Evolutionary conservation across 2,888 invertebrate genomes (phyloP), one percentile per base, ranked within the genome.

Genomic region (Hermodice carunculata): DNA sequence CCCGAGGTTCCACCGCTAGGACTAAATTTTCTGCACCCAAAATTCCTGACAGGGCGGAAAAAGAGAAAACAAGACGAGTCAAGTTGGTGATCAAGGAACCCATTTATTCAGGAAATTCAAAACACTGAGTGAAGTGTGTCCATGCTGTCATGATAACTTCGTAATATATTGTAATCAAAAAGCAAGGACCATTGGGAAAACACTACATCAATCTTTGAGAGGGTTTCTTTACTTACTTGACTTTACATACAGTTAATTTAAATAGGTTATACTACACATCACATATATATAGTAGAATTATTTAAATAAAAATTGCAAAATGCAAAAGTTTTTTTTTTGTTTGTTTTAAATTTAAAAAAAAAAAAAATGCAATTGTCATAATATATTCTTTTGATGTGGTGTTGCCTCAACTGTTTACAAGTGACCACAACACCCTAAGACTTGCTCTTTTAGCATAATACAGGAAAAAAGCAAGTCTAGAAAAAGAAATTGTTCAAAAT

Each of bases 31-130:
- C n/a, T n/a, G n/a, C n/a, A n/a, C n/a, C n/a, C n/a, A n/a, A n/a
- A n/a, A n/a, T n/a, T n/a, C n/a, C n/a, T n/a, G n/a, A n/a, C n/a
- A n/a, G n/a, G n/a, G n/a, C n/a, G n/a, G n/a, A n/a, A n/a, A n/a
- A n/a, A n/a, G n/a, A n/a, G n/a, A n/a, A n/a, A n/a, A n/a, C n/a
- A n/a, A n/a, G n/a, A n/a, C n/a, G n/a, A n/a, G n/a, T n/a, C n/a
- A n/a, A n/a, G n/a, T n/a, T n/a, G n/a, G n/a, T n/a, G n/a, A 44
- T 60, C 37, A 60, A 60, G 60, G 60, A 60, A 52, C 52, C 52
- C 60, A 37, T 60, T 60, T 60, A 60, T 60, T 60, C 51, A 60
- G 52, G 60, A 60, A 60, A 60, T 60, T 60, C 52, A 51, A 60
- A 60, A 60, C 60, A 54, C 54, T 42, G 54, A 42, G 54, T 42